These are phyloP conservation scores for Pterocles burchelli DNA, from an alignment of 2,113 vertebrate genomes.

Conservation along the genomic window DNA sequence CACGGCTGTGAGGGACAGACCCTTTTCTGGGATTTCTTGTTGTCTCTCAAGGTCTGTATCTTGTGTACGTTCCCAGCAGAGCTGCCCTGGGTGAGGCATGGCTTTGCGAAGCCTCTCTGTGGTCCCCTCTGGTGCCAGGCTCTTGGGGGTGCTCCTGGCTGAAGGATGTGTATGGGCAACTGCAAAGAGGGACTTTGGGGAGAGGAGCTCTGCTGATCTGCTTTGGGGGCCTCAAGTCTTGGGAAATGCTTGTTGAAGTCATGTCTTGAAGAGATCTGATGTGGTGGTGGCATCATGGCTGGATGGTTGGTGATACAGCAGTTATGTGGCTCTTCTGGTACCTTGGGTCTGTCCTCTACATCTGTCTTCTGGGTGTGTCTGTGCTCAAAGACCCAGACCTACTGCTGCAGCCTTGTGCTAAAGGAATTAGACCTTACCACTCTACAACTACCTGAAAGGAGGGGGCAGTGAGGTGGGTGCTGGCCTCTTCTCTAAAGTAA, in stretches of 20 bases:
- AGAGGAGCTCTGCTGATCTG: not conserved
- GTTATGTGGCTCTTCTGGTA: not conserved
- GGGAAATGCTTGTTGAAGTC: not conserved
- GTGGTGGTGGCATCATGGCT: not conserved
- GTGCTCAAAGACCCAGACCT: not conserved
- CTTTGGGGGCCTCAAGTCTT: rapidly evolving
- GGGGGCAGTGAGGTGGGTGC: no score
- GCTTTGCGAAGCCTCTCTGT: not conserved
- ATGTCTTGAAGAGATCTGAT: not conserved
- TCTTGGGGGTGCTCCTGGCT: not conserved
- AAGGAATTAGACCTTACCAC: no score
- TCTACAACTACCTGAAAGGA: no score
- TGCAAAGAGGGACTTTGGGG: not conserved
- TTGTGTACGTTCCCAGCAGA: not conserved
- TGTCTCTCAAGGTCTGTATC: not conserved
- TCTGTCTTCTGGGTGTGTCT: not conserved
- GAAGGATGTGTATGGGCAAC: not conserved
- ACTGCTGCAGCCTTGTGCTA: not conserved
- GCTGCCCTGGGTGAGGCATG: rapidly evolving
- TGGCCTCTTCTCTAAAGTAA: no score
- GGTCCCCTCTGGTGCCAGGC: not conserved
- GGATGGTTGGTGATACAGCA: not conserved
- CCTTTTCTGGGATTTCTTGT: not conserved
- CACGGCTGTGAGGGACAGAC: rapidly evolving
- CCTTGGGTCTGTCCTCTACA: not conserved